Evolutionary conservation across 1,140 invertebrate species (phyloP), one percentile per base, ranked within the genome.

Genomic region (Anastrepha obliqua): DNA sequence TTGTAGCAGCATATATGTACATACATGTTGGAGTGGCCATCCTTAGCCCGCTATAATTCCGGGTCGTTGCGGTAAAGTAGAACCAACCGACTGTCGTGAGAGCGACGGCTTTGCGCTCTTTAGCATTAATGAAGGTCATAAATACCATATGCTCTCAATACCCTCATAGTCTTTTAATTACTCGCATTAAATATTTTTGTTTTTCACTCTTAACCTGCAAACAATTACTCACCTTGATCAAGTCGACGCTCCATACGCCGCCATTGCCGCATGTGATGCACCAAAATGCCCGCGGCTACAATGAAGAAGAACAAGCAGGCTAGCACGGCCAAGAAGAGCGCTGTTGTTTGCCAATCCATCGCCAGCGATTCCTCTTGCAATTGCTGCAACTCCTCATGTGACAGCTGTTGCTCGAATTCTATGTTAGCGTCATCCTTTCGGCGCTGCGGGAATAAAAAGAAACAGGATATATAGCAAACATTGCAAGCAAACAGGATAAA

Each of bases 241-340:
- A 95, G 94, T 88, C 94, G 94, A 65, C 93, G 93, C 89, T 95
- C 95, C 92, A 95, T 94, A 88, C 93, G 93, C 88, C 94, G 93
- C 95, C 95, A 96, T 88, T 96, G 95, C 87, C 94, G 94, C 87
- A 95, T 95, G 88, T 96, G 95, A 88, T 96, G 93, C 74, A 96
- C 92, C 42, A 95, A 95, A 88, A 95, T 96, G 89, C 95, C 94
- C 88, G 95, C 95, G 88, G 95, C 95, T 59, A 95, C 94, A 62
- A 95, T 91, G 91, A 96, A 96, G 93, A 96, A 96, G 87, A 96
- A 89, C 47, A 96, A 94, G 91, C 95, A 96, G 62, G 95, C 94
- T 88, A 94, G 94, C 6, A 95, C 94, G 20, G 95, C 95, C 39
- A 95, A 92, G 4, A 95, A 94, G 88, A 96, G 90, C 2, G 95